These are phyloP conservation scores for Hedya salicella DNA, from an alignment of 2,888 invertebrate species.

Conservation along the genomic window DNA sequence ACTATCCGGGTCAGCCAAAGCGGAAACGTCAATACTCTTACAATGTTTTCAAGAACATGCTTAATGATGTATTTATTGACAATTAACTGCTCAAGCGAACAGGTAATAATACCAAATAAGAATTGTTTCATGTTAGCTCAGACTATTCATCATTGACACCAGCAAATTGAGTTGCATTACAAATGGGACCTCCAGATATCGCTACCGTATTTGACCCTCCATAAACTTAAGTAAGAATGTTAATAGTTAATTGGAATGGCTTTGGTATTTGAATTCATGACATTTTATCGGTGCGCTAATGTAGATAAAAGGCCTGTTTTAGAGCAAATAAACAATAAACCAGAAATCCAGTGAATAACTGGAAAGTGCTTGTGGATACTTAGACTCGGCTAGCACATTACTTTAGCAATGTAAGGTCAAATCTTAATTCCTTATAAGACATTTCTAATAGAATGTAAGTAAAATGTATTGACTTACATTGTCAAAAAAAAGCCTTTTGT, in stretches of 20 bases:
- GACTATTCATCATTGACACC: constrained; percentile 38
- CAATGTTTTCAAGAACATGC: constrained; percentile 37
- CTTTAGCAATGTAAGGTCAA: background rate
- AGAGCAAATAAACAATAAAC: constrained; percentile 25
- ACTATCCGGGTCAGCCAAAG: constrained; percentile 14
- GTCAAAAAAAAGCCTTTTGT: too few relatives aligned
- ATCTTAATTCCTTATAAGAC: background rate
- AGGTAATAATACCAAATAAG: constrained; percentile 37
- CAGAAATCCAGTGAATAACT: constrained; percentile 23
- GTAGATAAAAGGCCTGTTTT: constrained; percentile 29
- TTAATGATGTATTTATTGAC: constrained; percentile 31
- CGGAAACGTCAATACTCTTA: constrained; percentile 27
- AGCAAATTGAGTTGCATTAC: constrained; percentile 30
- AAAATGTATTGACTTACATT: too few relatives aligned
- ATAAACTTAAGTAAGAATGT: constrained; percentile 18
- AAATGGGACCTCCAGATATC: constrained; percentile 1
- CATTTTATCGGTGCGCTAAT: constrained; percentile 23
- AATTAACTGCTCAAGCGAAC: constrained; percentile 11
- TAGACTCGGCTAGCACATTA: background rate
- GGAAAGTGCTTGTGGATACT: constrained; percentile 19
- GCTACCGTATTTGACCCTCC: constrained; percentile 24
- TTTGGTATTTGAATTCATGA: constrained; percentile 25
- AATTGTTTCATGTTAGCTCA: constrained; percentile 39
- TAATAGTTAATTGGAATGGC: constrained; percentile 8
- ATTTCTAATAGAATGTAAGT: too few relatives aligned